phyloP scores from a whole-genome alignment of 1,140 invertebrate species.

The Megathymus violae region DNA sequence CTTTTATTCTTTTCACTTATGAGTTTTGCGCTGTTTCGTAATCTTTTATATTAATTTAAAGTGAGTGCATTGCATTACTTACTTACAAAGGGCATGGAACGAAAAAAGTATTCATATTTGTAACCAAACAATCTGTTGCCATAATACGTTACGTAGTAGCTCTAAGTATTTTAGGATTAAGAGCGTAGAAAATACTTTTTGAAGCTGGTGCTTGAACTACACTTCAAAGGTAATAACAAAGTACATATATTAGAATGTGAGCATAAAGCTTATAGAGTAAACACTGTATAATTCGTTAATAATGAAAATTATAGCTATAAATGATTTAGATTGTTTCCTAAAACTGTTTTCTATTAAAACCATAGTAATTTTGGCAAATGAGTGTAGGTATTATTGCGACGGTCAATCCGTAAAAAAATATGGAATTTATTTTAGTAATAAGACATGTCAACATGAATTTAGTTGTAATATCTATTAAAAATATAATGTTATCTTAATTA shows the following conservation, averaged over 20 bases:
- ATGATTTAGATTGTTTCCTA: slow-evolving; percentile 26
- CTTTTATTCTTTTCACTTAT: slow-evolving; percentile 27
- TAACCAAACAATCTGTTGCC: slow-evolving; percentile 78
- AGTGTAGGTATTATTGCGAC: no score
- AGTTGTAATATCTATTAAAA: not conserved
- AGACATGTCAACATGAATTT: not conserved
- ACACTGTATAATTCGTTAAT: slow-evolving; percentile 40
- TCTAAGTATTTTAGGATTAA: slow-evolving; percentile 57
- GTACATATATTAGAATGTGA: slow-evolving; percentile 39
- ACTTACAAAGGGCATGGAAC: slow-evolving; percentile 18
- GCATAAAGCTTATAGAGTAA: slow-evolving; percentile 48
- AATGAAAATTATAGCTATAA: slow-evolving; percentile 41
- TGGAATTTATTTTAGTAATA: not conserved
- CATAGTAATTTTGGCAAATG: not conserved
- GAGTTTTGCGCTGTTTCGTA: slow-evolving; percentile 13
- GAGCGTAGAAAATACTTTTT: slow-evolving; percentile 53
- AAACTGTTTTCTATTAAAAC: slow-evolving; percentile 21
- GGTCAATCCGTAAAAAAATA: not conserved
- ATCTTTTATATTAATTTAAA: slow-evolving; percentile 32
- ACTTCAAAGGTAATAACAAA: slow-evolving; percentile 62
- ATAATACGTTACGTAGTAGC: slow-evolving; percentile 70
- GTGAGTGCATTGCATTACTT: slow-evolving; percentile 27
- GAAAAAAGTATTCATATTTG: slow-evolving; percentile 55
- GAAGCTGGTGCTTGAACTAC: slow-evolving; percentile 67
- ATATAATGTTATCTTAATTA: no score